These are phyloP conservation scores for Vireo griseus DNA, from an alignment of 2,797 vertebrate genomes.

Conservation along the genomic window DNA sequence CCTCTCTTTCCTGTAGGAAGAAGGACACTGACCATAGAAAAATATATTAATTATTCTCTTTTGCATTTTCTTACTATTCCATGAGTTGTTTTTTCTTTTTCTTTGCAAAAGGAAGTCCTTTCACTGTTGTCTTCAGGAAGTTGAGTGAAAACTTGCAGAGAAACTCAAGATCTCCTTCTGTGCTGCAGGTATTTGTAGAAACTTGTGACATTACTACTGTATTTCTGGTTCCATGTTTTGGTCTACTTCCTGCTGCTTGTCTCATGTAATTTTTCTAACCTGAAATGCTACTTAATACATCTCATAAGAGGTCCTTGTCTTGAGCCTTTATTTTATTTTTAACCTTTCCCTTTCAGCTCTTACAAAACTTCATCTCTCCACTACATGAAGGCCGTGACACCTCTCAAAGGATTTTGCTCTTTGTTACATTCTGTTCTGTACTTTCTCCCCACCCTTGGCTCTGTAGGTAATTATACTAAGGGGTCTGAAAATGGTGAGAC, in stretches of 20 bases:
- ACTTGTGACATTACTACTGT: neutral
- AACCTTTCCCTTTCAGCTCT: neutral
- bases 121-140: neutral
- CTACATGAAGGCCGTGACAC: rapidly evolving
- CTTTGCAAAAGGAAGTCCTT: neutral
- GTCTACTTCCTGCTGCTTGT: neutral
- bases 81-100: neutral
- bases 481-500: neutral
- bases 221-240: neutral
- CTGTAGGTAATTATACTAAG: neutral
- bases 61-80: neutral
- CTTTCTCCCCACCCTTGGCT: neutral
- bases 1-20: neutral
- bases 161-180: neutral
- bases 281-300: neutral
- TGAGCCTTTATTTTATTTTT: neutral
- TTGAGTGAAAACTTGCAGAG: neutral
- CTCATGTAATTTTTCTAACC: neutral
- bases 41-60: neutral
- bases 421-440: neutral
- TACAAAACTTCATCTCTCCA: neutral
- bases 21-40: neutral
- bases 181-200: neutral
- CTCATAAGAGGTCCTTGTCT: neutral
- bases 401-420: neutral